A percentile compares a stretch with the other conserved stretches of the same genome.
These are phyloP conservation scores for Netelia fuscicornis DNA, from an alignment of 2,888 invertebrate genomes.

Conservation along the genomic window DNA sequence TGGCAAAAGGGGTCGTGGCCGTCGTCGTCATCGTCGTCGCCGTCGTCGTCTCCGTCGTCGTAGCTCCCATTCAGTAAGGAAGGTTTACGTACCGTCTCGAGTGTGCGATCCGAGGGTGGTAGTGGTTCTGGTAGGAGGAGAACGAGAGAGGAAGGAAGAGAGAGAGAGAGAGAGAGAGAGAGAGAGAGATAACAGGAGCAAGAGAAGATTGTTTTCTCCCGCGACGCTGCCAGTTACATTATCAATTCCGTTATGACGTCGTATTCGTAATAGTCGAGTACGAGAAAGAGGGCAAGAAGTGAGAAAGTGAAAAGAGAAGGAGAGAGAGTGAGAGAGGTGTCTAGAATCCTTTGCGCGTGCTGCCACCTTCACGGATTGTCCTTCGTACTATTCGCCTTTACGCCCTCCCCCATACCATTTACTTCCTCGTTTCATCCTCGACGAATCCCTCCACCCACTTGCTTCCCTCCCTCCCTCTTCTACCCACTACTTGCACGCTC, in stretches of 20 bases:
- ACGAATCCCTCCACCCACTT: too few species aligned
- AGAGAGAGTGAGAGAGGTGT: conserved; percentile 29
- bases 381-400: conserved; percentile 71
- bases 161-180: conserved; percentile 54
- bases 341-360: conserved; percentile 72
- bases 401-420: conserved; percentile 37
- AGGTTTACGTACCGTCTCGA: conserved; percentile 76
- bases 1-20: conserved; percentile 68
- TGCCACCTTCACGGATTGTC: conserved; percentile 79
- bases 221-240: conserved; percentile 82
- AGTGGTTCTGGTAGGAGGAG: conserved; percentile 19
- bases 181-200: conserved; percentile 71
- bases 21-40: conserved; percentile 74
- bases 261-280: conserved; percentile 82
- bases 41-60: conserved; percentile 69
- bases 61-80: conserved; percentile 81
- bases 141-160: conserved; percentile 62
- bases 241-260: conserved; percentile 84
- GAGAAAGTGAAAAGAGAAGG: conserved; percentile 45
- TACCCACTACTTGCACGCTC: conserved; percentile 47
- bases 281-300: conserved; percentile 58
- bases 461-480: neutral
- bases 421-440: conserved; percentile 65
- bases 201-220: conserved; percentile 72
- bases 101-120: conserved; percentile 18